Conservation (phyloP, 2,888 invertebrate genomes). For the Tricholauxania praeusta region DNA sequence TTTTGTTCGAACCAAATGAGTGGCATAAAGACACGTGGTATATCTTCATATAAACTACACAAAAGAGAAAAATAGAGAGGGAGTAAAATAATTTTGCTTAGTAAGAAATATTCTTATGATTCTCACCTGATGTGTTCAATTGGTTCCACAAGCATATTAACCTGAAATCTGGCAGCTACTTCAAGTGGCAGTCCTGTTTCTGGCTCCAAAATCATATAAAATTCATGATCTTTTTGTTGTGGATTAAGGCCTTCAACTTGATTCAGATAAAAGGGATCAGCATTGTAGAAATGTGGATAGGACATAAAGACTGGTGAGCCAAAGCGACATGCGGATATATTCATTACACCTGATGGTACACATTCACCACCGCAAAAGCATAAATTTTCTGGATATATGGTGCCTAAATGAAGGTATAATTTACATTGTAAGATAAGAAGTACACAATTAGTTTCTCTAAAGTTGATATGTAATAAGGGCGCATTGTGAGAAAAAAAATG, state of each 20-base stretch:
- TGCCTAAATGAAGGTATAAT: constrained; percentile 67
- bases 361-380: constrained; percentile 83
- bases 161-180: constrained; percentile 82
- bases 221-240: constrained; percentile 75
- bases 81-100: background rate
- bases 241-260: constrained; percentile 79
- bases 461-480: too few relatives aligned
- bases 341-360: constrained; percentile 79
- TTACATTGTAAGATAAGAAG: background rate
- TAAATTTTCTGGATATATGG: constrained; percentile 72
- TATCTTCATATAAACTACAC: constrained; percentile 74
- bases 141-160: constrained; percentile 80
- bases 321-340: constrained; percentile 82
- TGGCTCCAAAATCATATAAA: constrained; percentile 82
- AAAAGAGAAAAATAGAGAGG: constrained; percentile 48
- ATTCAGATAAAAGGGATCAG: constrained; percentile 75
- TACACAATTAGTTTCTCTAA: background rate
- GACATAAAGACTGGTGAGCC: constrained; percentile 88
- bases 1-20: constrained; percentile 84
- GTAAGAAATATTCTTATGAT: background rate
- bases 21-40: constrained; percentile 79
- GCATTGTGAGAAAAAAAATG: background rate
- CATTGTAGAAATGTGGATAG: constrained; percentile 86
- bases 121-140: constrained; percentile 75
- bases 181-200: constrained; percentile 81